phyloP scores from a whole-genome alignment of 2,113 vertebrate species.

The Morone saxatilis region DNA sequence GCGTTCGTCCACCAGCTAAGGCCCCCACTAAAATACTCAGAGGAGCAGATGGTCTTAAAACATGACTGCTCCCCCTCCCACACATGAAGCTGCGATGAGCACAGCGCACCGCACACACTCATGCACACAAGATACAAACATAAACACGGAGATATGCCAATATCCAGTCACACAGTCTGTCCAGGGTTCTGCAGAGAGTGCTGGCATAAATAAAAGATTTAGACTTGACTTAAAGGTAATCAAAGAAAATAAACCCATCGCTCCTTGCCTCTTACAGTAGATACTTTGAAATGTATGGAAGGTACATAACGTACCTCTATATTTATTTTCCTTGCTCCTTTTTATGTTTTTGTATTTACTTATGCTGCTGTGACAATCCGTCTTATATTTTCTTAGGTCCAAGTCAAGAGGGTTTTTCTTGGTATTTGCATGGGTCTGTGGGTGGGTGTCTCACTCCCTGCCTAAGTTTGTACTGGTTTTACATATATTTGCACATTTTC shows the following conservation, averaged over 20 bases:
- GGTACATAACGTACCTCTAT: not conserved
- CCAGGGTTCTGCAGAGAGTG: slow-evolving; percentile 47
- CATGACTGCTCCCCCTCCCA: slow-evolving; percentile 76
- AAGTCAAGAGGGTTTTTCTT: not conserved
- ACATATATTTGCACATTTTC: no score
- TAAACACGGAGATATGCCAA: slow-evolving; percentile 64
- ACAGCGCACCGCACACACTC: slow-evolving; percentile 31
- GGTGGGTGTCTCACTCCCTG: not conserved
- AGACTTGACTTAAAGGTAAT: slow-evolving; percentile 35
- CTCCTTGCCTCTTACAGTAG: slow-evolving; percentile 2
- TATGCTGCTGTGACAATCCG: not conserved
- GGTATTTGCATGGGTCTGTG: not conserved
- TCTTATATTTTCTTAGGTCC: not conserved
- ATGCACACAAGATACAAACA: slow-evolving; percentile 49
- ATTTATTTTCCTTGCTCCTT: not conserved
- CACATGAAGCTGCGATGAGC: slow-evolving; percentile 67
- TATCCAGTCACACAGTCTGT: slow-evolving; percentile 68
- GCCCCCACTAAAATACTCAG: slow-evolving; percentile 80
- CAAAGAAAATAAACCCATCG: slow-evolving; percentile 5
- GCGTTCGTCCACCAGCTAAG: slow-evolving; percentile 66
- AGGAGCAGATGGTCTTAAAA: slow-evolving; percentile 85
- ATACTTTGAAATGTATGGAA: not conserved
- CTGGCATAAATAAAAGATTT: slow-evolving; percentile 39
- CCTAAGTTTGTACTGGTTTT: no score
- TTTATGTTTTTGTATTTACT: not conserved